A percentile compares a stretch with the other conserved stretches of the same genome.
phyloP scores from a whole-genome alignment of 1,140 invertebrate genomes.

The Amphibalanus amphitrite region DNA sequence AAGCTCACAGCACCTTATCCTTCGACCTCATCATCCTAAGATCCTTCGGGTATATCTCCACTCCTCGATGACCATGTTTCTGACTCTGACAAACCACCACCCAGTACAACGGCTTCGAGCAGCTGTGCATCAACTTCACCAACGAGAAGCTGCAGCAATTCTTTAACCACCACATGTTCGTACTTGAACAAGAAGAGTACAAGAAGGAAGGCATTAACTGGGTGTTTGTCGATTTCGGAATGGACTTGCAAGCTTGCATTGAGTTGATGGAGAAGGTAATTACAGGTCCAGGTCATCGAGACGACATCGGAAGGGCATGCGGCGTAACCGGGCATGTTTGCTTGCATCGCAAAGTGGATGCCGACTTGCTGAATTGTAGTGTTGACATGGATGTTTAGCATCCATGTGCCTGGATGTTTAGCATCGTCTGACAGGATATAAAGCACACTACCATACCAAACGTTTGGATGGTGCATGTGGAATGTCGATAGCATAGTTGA shows the following conservation, averaged over 20 bases:
- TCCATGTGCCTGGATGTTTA: no score
- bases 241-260: constrained; percentile 96
- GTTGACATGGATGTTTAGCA: constrained; percentile 32
- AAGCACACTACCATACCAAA: no score
- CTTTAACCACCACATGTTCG: constrained; percentile 99
- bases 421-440: no score
- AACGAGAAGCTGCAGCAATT: constrained; percentile 99
- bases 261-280: constrained; percentile 97
- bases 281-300: background rate
- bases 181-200: constrained; percentile 99
- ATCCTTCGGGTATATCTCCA: no score
- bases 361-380: constrained; percentile 34
- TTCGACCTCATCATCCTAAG: no score
- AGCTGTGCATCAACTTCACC: constrained; percentile 99
- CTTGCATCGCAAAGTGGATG: constrained; percentile 27
- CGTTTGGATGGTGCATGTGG: no score
- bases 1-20: no score
- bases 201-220: constrained; percentile 94
- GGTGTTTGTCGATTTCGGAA: constrained; percentile 99
- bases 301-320: no score
- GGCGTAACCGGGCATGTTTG: no score
- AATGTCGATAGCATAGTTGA: no score
- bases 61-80: no score
- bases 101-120: constrained; percentile 67
- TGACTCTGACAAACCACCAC: no score